Evolutionary conservation across 2,888 invertebrate genomes (phyloP).

Genomic region (Penaeus monodon): DNA sequence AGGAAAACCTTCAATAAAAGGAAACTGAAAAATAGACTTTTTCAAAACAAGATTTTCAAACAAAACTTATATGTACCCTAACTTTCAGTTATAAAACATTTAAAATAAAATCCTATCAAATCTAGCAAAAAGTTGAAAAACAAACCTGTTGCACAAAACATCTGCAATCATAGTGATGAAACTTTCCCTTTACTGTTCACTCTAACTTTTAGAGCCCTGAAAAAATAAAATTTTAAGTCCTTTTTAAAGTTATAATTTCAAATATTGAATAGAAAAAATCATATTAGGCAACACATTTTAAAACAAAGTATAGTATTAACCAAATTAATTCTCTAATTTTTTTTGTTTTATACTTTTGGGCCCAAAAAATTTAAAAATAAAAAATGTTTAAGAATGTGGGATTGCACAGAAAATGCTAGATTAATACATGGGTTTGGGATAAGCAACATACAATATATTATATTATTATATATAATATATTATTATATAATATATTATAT

Average conservation of each 20-base stretch:
- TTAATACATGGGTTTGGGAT: no score
- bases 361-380: no score
- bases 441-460: no score
- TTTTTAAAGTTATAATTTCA: no score
- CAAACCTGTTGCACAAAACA: conserved; percentile 64
- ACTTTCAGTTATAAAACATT: background rate
- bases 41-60: background rate
- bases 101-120: background rate
- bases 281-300: background rate
- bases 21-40: conserved; percentile 4
- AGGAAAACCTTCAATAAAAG: conserved; percentile 66
- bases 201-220: conserved; percentile 61
- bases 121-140: background rate
- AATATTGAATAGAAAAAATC: background rate
- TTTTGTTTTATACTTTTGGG: no score
- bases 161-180: conserved; percentile 64
- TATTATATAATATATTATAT: no score
- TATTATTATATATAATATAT: no score
- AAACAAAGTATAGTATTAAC: background rate
- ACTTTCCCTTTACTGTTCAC: conserved; percentile 53
- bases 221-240: background rate
- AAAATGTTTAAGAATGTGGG: no score
- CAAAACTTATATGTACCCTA: background rate
- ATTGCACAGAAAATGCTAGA: no score
- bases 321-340: no score